Conservation (phyloP, 2,797 vertebrate genomes). For the Pipistrellus pipistrellus region DNA sequence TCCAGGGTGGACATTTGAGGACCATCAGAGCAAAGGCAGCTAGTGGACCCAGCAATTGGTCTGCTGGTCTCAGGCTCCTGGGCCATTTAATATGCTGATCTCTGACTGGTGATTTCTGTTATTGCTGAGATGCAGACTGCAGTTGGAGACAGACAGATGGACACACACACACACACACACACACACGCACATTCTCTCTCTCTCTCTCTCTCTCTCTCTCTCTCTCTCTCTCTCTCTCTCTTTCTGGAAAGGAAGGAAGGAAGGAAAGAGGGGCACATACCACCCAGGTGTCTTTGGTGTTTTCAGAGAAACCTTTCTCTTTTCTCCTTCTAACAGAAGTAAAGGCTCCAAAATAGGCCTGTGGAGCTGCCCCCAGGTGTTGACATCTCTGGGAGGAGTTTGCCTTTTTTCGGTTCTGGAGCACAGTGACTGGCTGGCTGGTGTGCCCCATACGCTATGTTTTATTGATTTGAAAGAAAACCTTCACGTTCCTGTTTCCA, state of each 20-base stretch:
- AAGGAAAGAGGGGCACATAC: too few relatives aligned
- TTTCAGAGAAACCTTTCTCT: not conserved
- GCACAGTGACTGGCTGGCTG: slow-evolving; percentile 1
- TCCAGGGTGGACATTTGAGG: slow-evolving; percentile 7
- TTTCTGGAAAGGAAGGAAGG: too few relatives aligned
- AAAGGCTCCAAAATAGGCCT: slow-evolving; percentile 9
- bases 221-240: too few relatives aligned
- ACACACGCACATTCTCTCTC: not conserved
- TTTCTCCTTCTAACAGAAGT: slow-evolving; percentile 24
- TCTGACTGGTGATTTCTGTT: not conserved
- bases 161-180: not conserved
- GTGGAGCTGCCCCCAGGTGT: not conserved
- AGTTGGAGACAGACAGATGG: not conserved
- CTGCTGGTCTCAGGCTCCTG: not conserved
- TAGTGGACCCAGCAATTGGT: not conserved
- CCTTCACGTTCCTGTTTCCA: not conserved
- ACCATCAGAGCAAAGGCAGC: not conserved
- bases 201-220: not conserved
- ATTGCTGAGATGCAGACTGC: not conserved
- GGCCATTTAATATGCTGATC: not conserved
- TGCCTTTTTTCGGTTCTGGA: slow-evolving; percentile 8
- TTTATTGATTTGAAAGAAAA: slow-evolving; percentile 43
- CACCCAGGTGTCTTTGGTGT: not conserved
- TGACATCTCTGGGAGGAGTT: not conserved
- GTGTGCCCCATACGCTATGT: not conserved